These are phyloP conservation scores for Eciton burchellii DNA, from an alignment of 1,140 invertebrate species.

Conservation along the genomic window DNA sequence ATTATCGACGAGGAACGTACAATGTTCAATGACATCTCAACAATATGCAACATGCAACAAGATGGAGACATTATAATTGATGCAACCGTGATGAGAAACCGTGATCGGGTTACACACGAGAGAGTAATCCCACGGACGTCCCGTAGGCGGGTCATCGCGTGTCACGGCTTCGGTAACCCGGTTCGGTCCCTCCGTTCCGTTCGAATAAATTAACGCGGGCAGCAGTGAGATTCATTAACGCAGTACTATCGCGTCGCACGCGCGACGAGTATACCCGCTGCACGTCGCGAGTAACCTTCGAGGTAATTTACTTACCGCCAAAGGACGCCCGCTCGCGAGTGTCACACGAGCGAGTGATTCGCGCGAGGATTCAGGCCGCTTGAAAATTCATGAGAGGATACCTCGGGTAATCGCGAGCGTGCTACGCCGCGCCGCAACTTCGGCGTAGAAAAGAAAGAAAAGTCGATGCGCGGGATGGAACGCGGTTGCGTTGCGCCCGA, in stretches of 20 bases:
- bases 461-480: slow-evolving; percentile 13
- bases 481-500: not conserved
- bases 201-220: slow-evolving; percentile 36
- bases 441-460: slow-evolving; percentile 38
- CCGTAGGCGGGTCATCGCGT: too few species aligned
- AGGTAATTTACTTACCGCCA: slow-evolving; percentile 65
- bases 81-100: not conserved
- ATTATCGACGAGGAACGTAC: too few species aligned
- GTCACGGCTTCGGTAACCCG: not conserved
- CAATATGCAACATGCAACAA: too few species aligned
- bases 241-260: not conserved
- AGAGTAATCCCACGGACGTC: not conserved
- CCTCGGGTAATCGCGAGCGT: slow-evolving; percentile 43
- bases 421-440: not conserved
- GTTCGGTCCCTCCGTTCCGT: not conserved
- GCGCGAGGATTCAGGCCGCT: slow-evolving; percentile 49
- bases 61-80: not conserved
- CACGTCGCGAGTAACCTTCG: slow-evolving; percentile 22
- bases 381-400: slow-evolving; percentile 59
- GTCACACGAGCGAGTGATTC: slow-evolving; percentile 13
- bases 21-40: too few species aligned
- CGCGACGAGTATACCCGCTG: slow-evolving; percentile 9
- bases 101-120: slow-evolving; percentile 42
- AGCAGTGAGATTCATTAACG: not conserved
- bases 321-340: slow-evolving; percentile 45